A percentile compares a stretch with the other conserved stretches of the same genome.
Evolutionary conservation across 2,888 invertebrate species (phyloP).

Genomic region (Archaeoteleia sp.): DNA sequence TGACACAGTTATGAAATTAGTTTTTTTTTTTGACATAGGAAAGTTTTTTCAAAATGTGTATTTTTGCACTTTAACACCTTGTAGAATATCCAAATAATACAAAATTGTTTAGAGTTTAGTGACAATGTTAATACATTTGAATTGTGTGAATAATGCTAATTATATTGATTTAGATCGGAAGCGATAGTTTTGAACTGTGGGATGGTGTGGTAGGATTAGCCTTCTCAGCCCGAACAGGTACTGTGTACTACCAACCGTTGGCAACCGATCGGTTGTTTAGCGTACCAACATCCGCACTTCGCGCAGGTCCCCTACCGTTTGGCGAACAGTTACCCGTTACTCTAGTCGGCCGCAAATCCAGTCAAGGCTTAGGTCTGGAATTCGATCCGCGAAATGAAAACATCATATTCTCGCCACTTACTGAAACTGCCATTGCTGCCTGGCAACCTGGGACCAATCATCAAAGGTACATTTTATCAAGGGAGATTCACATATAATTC

Average conservation of each 20-base stretch:
- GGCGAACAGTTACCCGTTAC: conserved; percentile 84
- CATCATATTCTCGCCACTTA: conserved; percentile 85
- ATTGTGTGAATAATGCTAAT: background rate
- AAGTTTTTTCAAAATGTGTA: too few species aligned
- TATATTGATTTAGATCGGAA: conserved; percentile 77
- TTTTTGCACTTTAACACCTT: too few species aligned
- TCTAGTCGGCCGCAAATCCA: conserved; percentile 88
- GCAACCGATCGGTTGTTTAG: conserved; percentile 87
- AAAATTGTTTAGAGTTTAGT: too few species aligned
- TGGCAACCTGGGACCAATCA: conserved; percentile 85
- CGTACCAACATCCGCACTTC: conserved; percentile 83
- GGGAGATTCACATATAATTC: too few species aligned
- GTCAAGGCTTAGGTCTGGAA: conserved; percentile 86
- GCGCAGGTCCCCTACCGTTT: conserved; percentile 83
- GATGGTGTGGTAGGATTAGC: conserved; percentile 85
- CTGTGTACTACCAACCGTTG: conserved; percentile 83
- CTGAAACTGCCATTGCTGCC: conserved; percentile 87
- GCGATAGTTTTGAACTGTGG: conserved; percentile 82
- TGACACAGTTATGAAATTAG: too few species aligned
- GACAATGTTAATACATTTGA: conserved; percentile 1
- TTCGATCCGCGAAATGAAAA: conserved; percentile 84
- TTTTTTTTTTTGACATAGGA: too few species aligned
- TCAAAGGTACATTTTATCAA: too few species aligned
- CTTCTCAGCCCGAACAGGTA: conserved; percentile 80
- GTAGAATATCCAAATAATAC: too few species aligned